Conservation (phyloP, 1,140 invertebrate genomes). For the Drosophila trapezifrons region DNA sequence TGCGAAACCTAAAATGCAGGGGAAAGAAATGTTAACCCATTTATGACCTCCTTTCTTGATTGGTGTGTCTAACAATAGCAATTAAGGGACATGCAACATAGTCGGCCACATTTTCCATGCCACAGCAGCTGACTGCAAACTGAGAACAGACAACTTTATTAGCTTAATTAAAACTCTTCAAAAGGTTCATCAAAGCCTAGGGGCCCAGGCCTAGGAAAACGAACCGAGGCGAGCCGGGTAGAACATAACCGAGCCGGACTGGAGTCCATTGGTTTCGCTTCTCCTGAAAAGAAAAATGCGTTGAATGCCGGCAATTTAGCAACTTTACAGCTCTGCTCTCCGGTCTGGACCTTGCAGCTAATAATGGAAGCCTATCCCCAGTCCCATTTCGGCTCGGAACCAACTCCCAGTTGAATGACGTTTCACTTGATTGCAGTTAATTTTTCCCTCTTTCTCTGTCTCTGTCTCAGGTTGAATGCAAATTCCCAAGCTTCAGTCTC, state of each 20-base stretch:
- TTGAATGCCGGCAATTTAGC: slow-evolving; percentile 80
- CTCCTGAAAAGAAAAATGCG: slow-evolving; percentile 65
- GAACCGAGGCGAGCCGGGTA: slow-evolving; percentile 3
- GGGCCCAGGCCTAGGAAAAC: slow-evolving; percentile 17
- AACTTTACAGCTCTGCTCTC: slow-evolving; percentile 63
- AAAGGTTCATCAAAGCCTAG: slow-evolving; percentile 67
- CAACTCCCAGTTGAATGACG: slow-evolving; percentile 71
- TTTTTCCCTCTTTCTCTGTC: slow-evolving; percentile 51
- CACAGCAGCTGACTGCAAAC: slow-evolving; percentile 21
- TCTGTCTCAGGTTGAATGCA: slow-evolving; percentile 63
- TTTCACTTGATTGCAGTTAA: slow-evolving; percentile 82
- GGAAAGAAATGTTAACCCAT: slow-evolving; percentile 42
- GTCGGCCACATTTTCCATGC: slow-evolving; percentile 28
- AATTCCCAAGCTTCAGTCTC: slow-evolving; percentile 57
- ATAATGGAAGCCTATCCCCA: slow-evolving; percentile 69
- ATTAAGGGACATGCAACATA: slow-evolving; percentile 73
- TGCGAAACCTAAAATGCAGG: neutral
- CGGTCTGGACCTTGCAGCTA: slow-evolving; percentile 39
- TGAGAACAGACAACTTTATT: slow-evolving; percentile 72
- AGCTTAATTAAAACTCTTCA: slow-evolving; percentile 79
- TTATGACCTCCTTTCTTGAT: slow-evolving; percentile 61
- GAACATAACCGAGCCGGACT: slow-evolving; percentile 4
- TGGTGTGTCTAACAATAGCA: slow-evolving; percentile 73
- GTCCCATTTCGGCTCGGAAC: slow-evolving; percentile 26
- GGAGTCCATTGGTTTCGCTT: slow-evolving; percentile 69